Base-by-base conservation (phyloP, 2,888 invertebrate genomes). In the Drosophila kanekoi region DNA sequence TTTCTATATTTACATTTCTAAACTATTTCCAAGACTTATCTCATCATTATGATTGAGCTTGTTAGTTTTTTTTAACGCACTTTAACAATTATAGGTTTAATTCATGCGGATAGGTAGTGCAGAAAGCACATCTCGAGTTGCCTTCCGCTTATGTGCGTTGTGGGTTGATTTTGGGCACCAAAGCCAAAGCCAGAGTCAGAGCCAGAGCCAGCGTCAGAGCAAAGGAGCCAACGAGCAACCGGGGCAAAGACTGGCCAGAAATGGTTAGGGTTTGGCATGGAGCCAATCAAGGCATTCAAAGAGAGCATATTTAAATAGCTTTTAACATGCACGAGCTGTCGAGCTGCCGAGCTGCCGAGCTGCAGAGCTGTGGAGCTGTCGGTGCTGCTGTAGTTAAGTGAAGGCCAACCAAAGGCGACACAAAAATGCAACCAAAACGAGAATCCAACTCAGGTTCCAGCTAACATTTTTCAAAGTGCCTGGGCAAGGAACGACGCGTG, bases 271-370 rank as follows among this genome's bases (percentile, higher is more conserved):
- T 35, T 28, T 72, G 72, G 60, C 72, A 54, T 48, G 56, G 14
- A 73, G 89, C 85, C 89, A 89, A 85, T 89, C 89, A 85, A 84
- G 87, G 75, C 81, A 85, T 85, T 85, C 85, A 85, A 84, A 85
- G 89, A 85, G 87, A 89, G 85, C 87, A 85, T 85, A 85, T 85
- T 89, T 85, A 85, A 85, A 85, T 87, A 85, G 89, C 87, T 85
- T 84, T 87, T 85, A 85, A 69, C 88, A 86, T 83, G 83, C 82
- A 83, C 84, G 87, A 85, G 74, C 85, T 73, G 85, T 77, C 85
- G 81, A 75, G 58, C 51, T 60, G 44, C 38, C n/a, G 40, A 58
- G 53, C 53, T 28, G 32, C n/a, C 4, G 13, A 52, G 44, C 44
- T 23, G 47, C n/a, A 8, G 28, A 28, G 32, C 38, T 43, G 58